A percentile compares a stretch with the other conserved stretches of the same genome.
Evolutionary conservation across 2,888 invertebrate genomes (phyloP).

Genomic region (Nasonovia ribisnigri): DNA sequence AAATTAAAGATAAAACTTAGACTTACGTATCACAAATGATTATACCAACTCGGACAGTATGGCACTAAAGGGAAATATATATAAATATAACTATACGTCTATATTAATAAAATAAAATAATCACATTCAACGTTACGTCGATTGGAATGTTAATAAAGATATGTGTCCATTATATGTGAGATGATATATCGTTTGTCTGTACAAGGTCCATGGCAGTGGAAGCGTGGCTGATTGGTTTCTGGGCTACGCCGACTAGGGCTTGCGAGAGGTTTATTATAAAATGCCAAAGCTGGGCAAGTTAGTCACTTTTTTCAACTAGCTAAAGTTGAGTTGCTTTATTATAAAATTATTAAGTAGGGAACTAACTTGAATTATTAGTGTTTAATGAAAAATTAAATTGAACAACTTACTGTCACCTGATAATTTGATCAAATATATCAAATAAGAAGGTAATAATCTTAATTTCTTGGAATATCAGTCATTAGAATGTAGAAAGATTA

Average conservation of each 20-base stretch:
- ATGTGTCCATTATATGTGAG: constrained; percentile 36
- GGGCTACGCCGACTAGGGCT: constrained; percentile 30
- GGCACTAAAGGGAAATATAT: constrained; percentile 46
- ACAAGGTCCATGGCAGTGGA: constrained; percentile 61
- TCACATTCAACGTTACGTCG: constrained; percentile 9
- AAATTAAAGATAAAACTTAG: constrained; percentile 47
- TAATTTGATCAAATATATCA: no score
- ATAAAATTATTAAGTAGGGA: no score
- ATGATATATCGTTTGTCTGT: constrained; percentile 46
- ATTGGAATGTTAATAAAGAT: constrained; percentile 47
- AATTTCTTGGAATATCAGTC: no score
- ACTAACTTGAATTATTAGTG: no score
- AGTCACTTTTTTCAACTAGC: no score
- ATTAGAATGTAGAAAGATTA: no score
- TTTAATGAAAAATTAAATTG: no score
- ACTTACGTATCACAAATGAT: constrained; percentile 59
- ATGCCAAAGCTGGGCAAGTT: background rate
- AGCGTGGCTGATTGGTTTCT: constrained; percentile 61
- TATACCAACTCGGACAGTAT: constrained; percentile 59
- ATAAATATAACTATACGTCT: background rate
- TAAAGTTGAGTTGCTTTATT: no score
- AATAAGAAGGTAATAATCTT: no score
- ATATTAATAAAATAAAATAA: constrained; percentile 18
- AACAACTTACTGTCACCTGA: no score
- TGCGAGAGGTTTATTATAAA: background rate